Evolutionary conservation across 2,113 vertebrate species (phyloP).

Genomic region (Dromaius novaehollandiae): DNA sequence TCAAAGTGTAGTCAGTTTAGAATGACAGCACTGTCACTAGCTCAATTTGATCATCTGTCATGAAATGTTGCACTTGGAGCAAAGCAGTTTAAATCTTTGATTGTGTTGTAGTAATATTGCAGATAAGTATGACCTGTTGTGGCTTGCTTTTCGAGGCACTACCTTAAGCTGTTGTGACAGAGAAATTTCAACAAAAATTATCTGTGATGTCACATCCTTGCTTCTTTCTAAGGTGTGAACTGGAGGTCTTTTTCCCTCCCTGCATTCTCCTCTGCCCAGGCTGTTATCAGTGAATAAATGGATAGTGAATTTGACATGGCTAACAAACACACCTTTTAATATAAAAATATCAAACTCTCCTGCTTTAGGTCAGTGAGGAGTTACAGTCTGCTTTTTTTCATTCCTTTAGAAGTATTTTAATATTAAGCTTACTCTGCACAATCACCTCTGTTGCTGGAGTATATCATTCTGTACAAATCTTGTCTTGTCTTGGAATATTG

Average conservation of each 20-base stretch:
- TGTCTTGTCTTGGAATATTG: neutral
- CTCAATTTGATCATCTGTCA: neutral
- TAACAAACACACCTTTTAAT: neutral
- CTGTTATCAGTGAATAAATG: neutral
- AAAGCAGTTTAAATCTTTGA: neutral
- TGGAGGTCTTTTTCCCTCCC: neutral
- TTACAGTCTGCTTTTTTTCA: neutral
- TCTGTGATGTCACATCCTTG: neutral
- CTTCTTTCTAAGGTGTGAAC: neutral
- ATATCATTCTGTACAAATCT: neutral
- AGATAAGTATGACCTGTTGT: fast-evolving
- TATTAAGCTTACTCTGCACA: neutral
- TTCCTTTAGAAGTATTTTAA: neutral
- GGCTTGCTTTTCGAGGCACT: neutral
- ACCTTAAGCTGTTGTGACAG: neutral
- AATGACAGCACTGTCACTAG: neutral
- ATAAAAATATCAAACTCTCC: neutral
- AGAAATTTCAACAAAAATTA: neutral
- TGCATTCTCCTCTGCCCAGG: neutral
- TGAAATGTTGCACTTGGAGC: neutral
- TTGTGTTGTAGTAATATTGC: neutral
- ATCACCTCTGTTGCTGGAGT: neutral
- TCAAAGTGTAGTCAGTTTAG: neutral
- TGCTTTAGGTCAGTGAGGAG: neutral
- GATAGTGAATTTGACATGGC: neutral